Evolutionary conservation across 1,140 invertebrate species (phyloP).

Genomic region (Oncopeltus fasciatus): DNA sequence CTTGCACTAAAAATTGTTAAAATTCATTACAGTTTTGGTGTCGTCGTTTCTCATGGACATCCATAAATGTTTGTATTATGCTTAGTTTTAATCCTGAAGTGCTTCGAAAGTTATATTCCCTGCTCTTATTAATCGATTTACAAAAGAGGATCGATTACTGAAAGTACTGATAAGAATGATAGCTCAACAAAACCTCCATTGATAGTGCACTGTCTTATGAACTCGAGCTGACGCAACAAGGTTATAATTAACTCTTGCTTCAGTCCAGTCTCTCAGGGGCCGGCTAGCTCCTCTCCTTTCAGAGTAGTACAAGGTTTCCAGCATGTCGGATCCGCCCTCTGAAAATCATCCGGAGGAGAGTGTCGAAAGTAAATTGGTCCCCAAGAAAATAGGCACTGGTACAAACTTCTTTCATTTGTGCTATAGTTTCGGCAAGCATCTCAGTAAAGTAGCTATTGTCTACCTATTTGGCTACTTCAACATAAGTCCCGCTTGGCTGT

Average conservation of each 20-base stretch:
- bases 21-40: too few species aligned
- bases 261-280: not conserved
- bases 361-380: not conserved
- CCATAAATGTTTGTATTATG: too few species aligned
- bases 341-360: not conserved
- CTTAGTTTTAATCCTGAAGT: too few species aligned
- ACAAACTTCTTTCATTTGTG: constrained; percentile 19
- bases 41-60: too few species aligned
- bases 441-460: constrained; percentile 46
- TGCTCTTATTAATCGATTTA: too few species aligned
- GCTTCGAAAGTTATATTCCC: too few species aligned
- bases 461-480: constrained; percentile 76
- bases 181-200: too few species aligned
- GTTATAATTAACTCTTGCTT: not conserved
- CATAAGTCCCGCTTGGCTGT: constrained; percentile 72
- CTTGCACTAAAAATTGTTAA: too few species aligned
- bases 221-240: not conserved
- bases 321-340: constrained; percentile 13
- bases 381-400: constrained; percentile 13
- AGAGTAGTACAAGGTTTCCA: not conserved
- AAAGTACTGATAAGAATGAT: not conserved
- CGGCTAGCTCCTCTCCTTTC: not conserved
- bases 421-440: constrained; percentile 25
- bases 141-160: too few species aligned
- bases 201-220: too few species aligned